phyloP scores from a whole-genome alignment of 2,888 invertebrate species.

The Capitulum mitella region DNA sequence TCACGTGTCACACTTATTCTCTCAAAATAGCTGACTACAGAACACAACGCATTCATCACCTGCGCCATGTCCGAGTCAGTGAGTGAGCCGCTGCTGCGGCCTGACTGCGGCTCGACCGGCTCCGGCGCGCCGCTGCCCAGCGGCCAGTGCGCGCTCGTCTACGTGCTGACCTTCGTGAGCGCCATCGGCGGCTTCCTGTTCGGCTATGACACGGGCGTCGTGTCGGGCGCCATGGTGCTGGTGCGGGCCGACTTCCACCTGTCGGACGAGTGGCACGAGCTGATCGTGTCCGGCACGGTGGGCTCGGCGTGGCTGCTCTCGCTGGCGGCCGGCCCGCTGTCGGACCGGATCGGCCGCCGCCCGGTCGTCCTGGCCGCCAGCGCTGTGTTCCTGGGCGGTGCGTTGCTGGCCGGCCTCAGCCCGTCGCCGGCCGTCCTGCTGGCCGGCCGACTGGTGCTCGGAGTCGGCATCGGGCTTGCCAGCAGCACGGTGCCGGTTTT shows the following conservation, averaged over 20 bases:
- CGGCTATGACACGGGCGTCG: slow-evolving; percentile 37
- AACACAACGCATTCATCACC: too few species aligned
- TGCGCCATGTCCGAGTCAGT: background rate
- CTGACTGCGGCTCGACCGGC: background rate
- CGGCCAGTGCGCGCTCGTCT: slow-evolving; percentile 33
- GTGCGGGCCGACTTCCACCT: slow-evolving; percentile 43
- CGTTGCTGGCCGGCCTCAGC: slow-evolving; percentile 46
- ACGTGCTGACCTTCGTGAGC: slow-evolving; percentile 44
- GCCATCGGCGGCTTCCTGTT: slow-evolving; percentile 39
- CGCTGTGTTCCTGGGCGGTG: slow-evolving; percentile 47
- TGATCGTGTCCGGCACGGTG: slow-evolving; percentile 48
- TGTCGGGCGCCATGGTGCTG: slow-evolving; percentile 37
- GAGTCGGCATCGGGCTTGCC: slow-evolving; percentile 48
- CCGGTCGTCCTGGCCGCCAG: slow-evolving; percentile 48
- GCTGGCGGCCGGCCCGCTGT: slow-evolving; percentile 44
- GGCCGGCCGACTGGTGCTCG: slow-evolving; percentile 46
- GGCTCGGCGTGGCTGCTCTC: slow-evolving; percentile 46
- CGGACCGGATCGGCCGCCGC: slow-evolving; percentile 48
- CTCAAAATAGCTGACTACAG: too few species aligned
- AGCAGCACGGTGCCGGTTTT: slow-evolving; percentile 53
- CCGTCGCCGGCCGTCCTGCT: slow-evolving; percentile 43
- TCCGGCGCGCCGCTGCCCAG: background rate
- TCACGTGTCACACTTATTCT: too few species aligned
- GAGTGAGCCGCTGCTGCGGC: background rate
- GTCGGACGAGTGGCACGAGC: slow-evolving; percentile 46